Evolutionary conservation across 37 sponge, comb jelly and placozoan species (phyloP).

Genomic region (Halisarca cf. caerulea): DNA sequence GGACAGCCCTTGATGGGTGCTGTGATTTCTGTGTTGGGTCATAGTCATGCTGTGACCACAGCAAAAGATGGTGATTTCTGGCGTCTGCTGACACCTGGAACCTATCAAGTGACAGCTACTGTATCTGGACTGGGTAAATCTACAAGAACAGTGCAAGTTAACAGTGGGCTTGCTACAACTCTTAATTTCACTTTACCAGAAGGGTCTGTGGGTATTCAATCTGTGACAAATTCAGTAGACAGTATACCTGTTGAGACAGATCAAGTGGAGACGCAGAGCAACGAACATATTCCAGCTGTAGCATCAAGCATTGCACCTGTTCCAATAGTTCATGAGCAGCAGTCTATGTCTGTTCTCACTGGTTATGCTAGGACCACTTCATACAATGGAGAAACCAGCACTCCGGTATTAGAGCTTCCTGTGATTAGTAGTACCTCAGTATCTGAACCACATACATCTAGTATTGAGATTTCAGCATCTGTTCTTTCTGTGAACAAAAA

Average conservation of each 20-base stretch:
- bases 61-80: slow-evolving; percentile 89
- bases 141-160: slow-evolving; percentile 27
- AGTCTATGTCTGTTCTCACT: too few relatives aligned
- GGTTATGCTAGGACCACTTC: too few relatives aligned
- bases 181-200: slow-evolving; percentile 53
- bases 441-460: too few relatives aligned
- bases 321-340: too few relatives aligned
- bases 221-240: background rate
- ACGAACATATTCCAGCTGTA: too few relatives aligned
- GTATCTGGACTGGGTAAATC: slow-evolving; percentile 34
- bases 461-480: too few relatives aligned
- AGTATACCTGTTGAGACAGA: background rate
- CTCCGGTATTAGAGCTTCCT: too few relatives aligned
- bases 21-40: slow-evolving; percentile 51
- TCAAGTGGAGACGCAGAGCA: too few relatives aligned
- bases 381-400: too few relatives aligned
- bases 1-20: slow-evolving; percentile 55
- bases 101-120: slow-evolving; percentile 48
- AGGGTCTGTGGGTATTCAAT: background rate
- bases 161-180: background rate
- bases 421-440: too few relatives aligned
- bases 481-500: too few relatives aligned
- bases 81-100: slow-evolving; percentile 82
- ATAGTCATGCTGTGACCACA: slow-evolving; percentile 51
- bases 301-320: too few relatives aligned